Percentiles rank a stretch among this genome's conserved stretches.
phyloP scores from a whole-genome alignment of 1,140 invertebrate species.

The Zaprionus inermis region DNA sequence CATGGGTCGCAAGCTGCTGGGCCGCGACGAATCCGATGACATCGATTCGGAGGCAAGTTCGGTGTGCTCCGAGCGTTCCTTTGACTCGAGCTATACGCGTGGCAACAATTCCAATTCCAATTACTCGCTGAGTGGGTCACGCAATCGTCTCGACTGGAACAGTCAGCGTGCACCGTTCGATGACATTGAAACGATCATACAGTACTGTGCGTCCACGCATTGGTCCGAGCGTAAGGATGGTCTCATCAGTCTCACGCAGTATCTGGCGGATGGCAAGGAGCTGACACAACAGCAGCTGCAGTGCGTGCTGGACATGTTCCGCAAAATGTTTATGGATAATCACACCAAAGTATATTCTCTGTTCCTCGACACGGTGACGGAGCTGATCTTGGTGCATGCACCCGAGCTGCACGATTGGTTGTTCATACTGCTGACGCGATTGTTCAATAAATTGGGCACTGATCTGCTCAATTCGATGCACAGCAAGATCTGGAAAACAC shows the following conservation, averaged over 20 bases:
- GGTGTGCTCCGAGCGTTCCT: conserved; percentile 95
- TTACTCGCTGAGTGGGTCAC: conserved; percentile 92
- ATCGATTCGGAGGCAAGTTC: conserved; percentile 97
- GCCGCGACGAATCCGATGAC: conserved; percentile 91
- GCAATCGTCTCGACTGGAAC: conserved; percentile 88
- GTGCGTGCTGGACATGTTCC: conserved; percentile 90
- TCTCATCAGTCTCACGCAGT: conserved; percentile 89
- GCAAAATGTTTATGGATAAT: conserved; percentile 98
- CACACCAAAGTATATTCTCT: conserved; percentile 97
- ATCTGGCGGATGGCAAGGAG: conserved; percentile 81
- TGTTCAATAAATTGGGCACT: conserved; percentile 94
- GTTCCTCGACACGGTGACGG: conserved; percentile 95
- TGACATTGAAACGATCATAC: conserved; percentile 95
- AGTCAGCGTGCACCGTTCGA: conserved; percentile 85
- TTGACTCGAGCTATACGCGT: conserved; percentile 89
- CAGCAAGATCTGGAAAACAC: conserved; percentile 93
- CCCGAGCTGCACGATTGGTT: conserved; percentile 95
- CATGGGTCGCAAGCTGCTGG: conserved; percentile 74
- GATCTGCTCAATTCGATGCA: conserved; percentile 96
- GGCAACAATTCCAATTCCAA: conserved; percentile 79
- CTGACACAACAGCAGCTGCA: conserved; percentile 78
- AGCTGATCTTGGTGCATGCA: conserved; percentile 93
- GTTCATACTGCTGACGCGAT: conserved; percentile 91
- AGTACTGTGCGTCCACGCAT: conserved; percentile 92
- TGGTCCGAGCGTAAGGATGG: conserved; percentile 97